Percentiles rank a stretch among this genome's conserved stretches.
Conservation (phyloP, 30 jellyfish, hydroid and myxozoan genomes). For the Calvadosia cruxmelitensis region DNA sequence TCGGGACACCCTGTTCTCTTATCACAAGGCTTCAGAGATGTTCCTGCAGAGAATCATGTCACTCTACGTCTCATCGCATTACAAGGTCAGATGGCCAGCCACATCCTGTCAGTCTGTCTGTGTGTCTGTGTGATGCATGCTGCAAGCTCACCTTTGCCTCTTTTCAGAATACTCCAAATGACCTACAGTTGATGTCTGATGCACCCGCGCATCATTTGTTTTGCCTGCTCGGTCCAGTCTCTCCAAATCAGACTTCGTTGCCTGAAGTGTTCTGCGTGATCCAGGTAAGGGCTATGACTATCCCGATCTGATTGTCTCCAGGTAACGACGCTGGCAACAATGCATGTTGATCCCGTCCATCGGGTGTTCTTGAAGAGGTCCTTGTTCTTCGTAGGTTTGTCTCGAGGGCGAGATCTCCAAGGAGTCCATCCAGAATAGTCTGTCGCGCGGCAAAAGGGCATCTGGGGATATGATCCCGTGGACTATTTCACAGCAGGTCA, state of each 20-base stretch:
- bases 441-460: conserved; percentile 91
- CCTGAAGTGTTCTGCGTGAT: conserved; percentile 95
- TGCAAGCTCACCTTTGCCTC: not conserved
- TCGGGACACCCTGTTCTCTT: conserved; percentile 94
- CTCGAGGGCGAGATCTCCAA: conserved; percentile 97
- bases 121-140: too few species aligned
- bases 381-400: conserved; percentile 43
- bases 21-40: conserved; percentile 96
- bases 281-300: conserved; percentile 38
- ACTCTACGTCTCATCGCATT: conserved; percentile 87
- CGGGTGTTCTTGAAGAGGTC: not conserved
- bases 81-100: conserved; percentile 86
- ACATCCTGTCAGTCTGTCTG: too few species aligned
- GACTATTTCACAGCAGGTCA: conserved; percentile 88
- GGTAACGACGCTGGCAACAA: not conserved
- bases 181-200: conserved; percentile 93
- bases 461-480: conserved; percentile 97
- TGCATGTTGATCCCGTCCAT: not conserved
- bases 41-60: conserved; percentile 86
- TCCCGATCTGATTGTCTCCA: not conserved
- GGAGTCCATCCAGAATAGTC: conserved; percentile 54
- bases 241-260: conserved; percentile 57
- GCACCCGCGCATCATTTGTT: conserved; percentile 99
- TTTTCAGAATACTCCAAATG: conserved; percentile 87
- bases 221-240: conserved; percentile 91